Evolutionary conservation across 2,113 vertebrate genomes (phyloP).

Genomic region (Agelaius phoeniceus): DNA sequence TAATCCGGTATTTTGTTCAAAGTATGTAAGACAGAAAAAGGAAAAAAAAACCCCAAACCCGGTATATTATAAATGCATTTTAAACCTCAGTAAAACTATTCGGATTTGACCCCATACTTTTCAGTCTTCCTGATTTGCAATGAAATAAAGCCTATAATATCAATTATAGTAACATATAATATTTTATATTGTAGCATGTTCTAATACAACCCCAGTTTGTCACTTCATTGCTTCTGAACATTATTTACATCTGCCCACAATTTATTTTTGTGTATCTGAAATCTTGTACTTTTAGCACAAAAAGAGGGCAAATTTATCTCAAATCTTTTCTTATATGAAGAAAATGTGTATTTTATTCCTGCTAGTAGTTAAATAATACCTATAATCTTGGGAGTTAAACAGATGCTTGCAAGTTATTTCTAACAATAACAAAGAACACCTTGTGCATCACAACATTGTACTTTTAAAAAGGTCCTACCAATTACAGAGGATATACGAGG

Average conservation of each 20-base stretch:
- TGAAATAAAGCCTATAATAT: not conserved
- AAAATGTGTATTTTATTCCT: not conserved
- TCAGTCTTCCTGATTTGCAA: not conserved
- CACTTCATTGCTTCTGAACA: not conserved
- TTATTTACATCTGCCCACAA: not conserved
- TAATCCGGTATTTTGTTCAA: not conserved
- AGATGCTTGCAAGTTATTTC: not conserved
- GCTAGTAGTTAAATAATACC: not conserved
- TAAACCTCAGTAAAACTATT: not conserved
- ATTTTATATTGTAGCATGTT: not conserved
- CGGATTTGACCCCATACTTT: not conserved
- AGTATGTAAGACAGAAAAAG: not conserved
- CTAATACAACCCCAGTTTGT: not conserved
- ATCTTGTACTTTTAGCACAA: not conserved
- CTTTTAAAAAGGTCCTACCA: not conserved
- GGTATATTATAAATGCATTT: not conserved
- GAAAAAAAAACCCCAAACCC: accelerated
- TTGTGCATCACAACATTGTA: not conserved
- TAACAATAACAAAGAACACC: not conserved
- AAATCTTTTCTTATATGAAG: not conserved
- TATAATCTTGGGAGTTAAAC: not conserved
- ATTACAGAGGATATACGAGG: not conserved
- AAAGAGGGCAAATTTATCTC: not conserved
- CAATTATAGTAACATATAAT: not conserved
- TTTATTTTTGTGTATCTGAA: not conserved